These are phyloP conservation scores for Scortum barcoo DNA, from an alignment of 2,113 vertebrate species.

Conservation along the genomic window DNA sequence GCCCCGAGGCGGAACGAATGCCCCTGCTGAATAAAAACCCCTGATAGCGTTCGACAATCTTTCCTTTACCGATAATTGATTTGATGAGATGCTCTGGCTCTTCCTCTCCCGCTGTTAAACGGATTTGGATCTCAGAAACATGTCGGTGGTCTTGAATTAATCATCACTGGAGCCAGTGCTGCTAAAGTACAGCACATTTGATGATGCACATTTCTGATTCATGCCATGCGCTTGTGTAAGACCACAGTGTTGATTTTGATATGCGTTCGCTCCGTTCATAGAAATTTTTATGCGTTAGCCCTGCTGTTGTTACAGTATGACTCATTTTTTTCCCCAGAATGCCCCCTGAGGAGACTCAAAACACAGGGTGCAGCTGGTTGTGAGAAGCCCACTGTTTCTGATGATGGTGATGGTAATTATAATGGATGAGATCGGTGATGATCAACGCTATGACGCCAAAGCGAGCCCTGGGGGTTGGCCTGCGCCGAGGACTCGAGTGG, in stretches of 20 bases:
- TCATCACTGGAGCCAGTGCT: neutral
- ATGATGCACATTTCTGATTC: constrained; percentile 18
- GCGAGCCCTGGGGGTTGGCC: neutral
- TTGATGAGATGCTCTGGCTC: constrained; percentile 1
- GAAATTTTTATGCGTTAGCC: neutral
- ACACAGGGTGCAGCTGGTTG: constrained; percentile 43
- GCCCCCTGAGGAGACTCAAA: constrained; percentile 37
- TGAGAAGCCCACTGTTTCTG: constrained; percentile 37
- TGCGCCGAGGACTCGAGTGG: neutral
- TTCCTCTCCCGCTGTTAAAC: constrained; percentile 5
- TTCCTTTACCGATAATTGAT: constrained; percentile 35
- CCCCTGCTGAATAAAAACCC: constrained; percentile 11
- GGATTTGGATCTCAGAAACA: constrained; percentile 39
- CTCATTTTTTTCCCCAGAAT: constrained; percentile 56
- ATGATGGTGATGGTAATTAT: constrained; percentile 55
- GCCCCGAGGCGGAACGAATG: neutral
- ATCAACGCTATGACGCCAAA: constrained; percentile 19
- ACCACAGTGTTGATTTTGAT: neutral
- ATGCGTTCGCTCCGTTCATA: neutral
- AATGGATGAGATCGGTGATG: constrained; percentile 19
- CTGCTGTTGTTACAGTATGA: constrained; percentile 44
- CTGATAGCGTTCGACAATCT: neutral
- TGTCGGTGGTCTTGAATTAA: constrained; percentile 25
- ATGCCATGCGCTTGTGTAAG: neutral
- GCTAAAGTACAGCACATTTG: neutral